These are phyloP conservation scores for Aphidius gifuensis DNA, from an alignment of 1,140 invertebrate genomes.

Conservation along the genomic window DNA sequence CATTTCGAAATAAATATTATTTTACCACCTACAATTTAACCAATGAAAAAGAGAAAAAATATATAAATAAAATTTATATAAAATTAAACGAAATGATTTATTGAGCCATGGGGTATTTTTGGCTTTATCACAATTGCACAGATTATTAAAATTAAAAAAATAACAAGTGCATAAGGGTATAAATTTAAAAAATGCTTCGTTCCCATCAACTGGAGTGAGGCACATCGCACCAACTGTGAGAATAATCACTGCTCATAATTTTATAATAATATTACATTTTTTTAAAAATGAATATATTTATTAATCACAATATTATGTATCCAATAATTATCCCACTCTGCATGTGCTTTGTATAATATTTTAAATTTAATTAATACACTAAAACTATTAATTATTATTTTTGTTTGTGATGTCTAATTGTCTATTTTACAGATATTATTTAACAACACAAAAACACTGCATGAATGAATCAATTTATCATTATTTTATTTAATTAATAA, in stretches of 20 bases:
- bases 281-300: slow-evolving; percentile 15
- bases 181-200: slow-evolving; percentile 43
- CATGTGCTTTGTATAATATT: slow-evolving; percentile 20
- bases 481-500: slow-evolving; percentile 39
- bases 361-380: too few species aligned
- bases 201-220: slow-evolving; percentile 47
- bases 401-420: too few species aligned
- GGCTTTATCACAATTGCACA: too few species aligned
- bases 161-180: too few species aligned
- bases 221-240: slow-evolving; percentile 49
- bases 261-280: slow-evolving; percentile 13
- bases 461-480: slow-evolving; percentile 32
- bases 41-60: slow-evolving; percentile 2
- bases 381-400: too few species aligned
- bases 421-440: too few species aligned
- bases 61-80: background rate
- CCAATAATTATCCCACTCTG: slow-evolving; percentile 11
- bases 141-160: too few species aligned
- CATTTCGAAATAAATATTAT: background rate
- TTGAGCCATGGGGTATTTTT: too few species aligned
- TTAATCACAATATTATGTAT: slow-evolving; percentile 30
- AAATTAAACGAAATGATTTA: too few species aligned
- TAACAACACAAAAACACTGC: background rate
- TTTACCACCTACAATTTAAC: background rate
- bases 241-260: slow-evolving; percentile 37